Base-by-base conservation (phyloP, 2,888 invertebrate species). In the Philhelius pedissequus region DNA sequence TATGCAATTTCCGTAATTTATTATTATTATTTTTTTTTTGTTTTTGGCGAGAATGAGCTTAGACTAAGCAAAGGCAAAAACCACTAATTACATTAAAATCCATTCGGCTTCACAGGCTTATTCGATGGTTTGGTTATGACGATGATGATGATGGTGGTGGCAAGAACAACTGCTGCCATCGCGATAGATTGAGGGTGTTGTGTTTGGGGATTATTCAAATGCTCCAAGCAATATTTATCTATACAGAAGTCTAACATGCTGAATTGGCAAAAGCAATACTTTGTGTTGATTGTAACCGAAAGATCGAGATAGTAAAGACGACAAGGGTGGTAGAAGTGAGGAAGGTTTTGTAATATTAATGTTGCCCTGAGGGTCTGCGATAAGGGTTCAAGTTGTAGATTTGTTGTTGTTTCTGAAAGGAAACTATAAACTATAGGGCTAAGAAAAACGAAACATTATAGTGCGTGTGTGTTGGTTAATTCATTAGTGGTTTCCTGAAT, bases 61-160 rank as follows among this genome's bases (percentile, higher is more conserved):
- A 35, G 43, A n/a, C 18, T 50, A 30, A 35, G 40, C 48, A 13
- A 60, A 45, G 54, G 43, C 45, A 48, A 40, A 62, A 71, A 60
- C 66, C 64, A 60, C 73, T 79, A 73, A 79, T 79, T 79, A 66
- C 78, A 79, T 52, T 40, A 25, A 60, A 20, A 43, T 43, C 66
- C 56, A 18, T 79, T 50, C 22, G 64, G 64, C 30, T 64, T 48
- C 48, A 43, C 45, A 64, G 48, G 48, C 64, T 64, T 48, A 64
- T 40, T 27, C 18, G 15, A 62, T 62, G 25, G 40, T 25, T 32
- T 62, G 25, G 40, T 25, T 32, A 54, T 54, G 30, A 27, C 54
- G 54, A 54, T 32, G 32, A 13, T 6, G 32, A 54, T 13, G 50
- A 7, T n/a, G 32, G 9, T 15, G 68, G 11, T 54, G 45, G 45